Base-by-base conservation (phyloP, 2,113 vertebrate genomes). In the Dicerorhinus sumatrensis region DNA sequence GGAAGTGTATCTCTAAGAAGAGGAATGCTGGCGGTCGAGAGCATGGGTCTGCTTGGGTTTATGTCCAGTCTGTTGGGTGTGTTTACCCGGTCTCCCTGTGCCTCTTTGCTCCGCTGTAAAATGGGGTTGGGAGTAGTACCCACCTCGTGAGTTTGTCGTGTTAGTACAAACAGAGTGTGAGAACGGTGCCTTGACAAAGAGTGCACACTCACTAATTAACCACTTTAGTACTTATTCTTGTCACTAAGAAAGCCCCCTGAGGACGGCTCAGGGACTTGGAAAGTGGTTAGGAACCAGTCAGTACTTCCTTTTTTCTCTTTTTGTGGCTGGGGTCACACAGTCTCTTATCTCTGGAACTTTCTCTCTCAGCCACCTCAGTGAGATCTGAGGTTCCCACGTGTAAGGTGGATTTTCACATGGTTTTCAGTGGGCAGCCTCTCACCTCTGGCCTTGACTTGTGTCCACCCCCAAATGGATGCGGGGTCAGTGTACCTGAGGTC, bases 71-170 rank as follows among this genome's bases (percentile, higher is more conserved):
- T 63, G 31, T 75, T 80, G 33, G 86, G 65, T 76, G 4, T 39
- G 17, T 93, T 89, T 85, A 72, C 11, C 51, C 72, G 62, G 51
- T 8, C 1, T 20, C 25, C 65, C 9, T 62, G 62, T 77, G 76
- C 88, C 62, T 96, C 31, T 73, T 96, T 97, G 11, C 7, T 87
- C 56, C 77, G 89, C 46, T 91, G n/a, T 69, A 79, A 97, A 63
- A 82, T 69, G 18, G 46, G 25, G 5, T 75, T 83, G 46, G 42
- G 48, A 82, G 60, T 36, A 46, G 14, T 36, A 33, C 17, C 51
- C 8, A 65, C 67, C 27, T 65, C 23, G 31, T 48, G 63, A 86
- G 33, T 54, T 39, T 69, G 6, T 51, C 93, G 48, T 56, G 27
- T 62, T 36, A 27, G 21, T 79, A 54, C 63, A 82, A 82, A 84